Evolutionary conservation across 2,888 invertebrate species (phyloP).

Genomic region (Dolomedes plantarius): DNA sequence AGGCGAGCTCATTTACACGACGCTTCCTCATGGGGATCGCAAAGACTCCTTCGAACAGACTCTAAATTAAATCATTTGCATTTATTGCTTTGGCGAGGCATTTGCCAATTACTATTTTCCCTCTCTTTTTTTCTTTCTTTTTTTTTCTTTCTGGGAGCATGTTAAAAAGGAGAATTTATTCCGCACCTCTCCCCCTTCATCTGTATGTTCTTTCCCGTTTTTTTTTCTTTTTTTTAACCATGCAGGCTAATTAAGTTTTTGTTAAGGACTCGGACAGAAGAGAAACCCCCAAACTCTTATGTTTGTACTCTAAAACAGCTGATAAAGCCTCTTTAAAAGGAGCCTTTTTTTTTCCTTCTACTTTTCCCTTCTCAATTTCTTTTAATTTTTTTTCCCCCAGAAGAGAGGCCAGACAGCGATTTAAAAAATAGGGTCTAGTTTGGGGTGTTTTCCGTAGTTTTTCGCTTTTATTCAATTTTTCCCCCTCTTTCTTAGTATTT

Average conservation of each 20-base stretch:
- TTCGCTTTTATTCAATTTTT: background rate
- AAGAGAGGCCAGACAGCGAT: background rate
- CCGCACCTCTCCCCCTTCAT: constrained; percentile 19
- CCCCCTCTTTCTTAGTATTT: constrained; percentile 30
- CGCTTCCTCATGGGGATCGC: constrained; percentile 47
- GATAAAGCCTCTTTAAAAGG: constrained; percentile 69
- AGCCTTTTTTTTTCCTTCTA: constrained; percentile 31
- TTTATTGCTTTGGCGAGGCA: constrained; percentile 70
- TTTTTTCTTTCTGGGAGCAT: constrained; percentile 7
- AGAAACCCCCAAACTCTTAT: constrained; percentile 28
- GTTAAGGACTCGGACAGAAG: constrained; percentile 49
- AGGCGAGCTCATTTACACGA: constrained; percentile 62
- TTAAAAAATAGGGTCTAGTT: constrained; percentile 40
- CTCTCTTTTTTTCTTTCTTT: background rate
- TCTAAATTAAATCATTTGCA: constrained; percentile 72
- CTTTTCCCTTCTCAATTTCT: background rate
- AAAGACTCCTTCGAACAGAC: constrained; percentile 57
- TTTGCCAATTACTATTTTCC: constrained; percentile 70
- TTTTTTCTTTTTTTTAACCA: constrained; percentile 31
- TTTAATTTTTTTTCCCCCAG: constrained; percentile 10
- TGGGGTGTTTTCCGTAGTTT: constrained; percentile 34
- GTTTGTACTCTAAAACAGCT: constrained; percentile 70
- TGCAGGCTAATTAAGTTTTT: constrained; percentile 71
- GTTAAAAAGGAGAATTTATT: constrained; percentile 21
- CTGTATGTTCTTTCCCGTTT: constrained; percentile 29